Evolutionary conservation across 92 coral and sea anemone genomes (phyloP), one percentile per base, ranked within the genome.

Genomic region (Porites lobata): DNA sequence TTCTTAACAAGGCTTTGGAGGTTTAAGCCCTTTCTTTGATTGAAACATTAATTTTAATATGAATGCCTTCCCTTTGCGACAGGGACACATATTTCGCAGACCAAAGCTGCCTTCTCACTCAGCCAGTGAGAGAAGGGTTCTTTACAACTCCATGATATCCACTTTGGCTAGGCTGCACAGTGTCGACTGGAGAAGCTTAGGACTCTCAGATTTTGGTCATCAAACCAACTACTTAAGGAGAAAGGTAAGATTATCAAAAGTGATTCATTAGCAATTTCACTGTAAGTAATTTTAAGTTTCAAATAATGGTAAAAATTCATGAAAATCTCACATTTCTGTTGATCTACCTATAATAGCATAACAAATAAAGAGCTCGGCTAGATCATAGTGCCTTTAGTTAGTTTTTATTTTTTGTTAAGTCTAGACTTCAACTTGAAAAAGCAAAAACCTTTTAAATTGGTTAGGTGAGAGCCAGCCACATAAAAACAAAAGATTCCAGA

Each of bases 51-150:
- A 0, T 43, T 17, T 52, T 77, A 11, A 50, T 24, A 53, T 43
- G 32, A 3, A 6, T 85, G 29, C 8, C 7, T 51, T 14, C 10
- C 22, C 8, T 72, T 50, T 72, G n/a, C 57, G 32, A 1, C n/a
- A 97, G 99, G 99, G 99, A 6, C 88, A 92, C 22, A 94, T 97
- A 75, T 97, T 97, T 73, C 97, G 93, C 66, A 32, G 9, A 7
- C 90, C 91, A 18, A 18, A 84, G 14, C 77, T 92, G 50, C 93
- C 92, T 1, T 82, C 26, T 61, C 51, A 78, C 12, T 72, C 85
- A 53, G 69, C 85, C 4, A 21, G 51, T 14, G 94, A 95, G 10
- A 81, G 93, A 75, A 85, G 38, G 67, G 91, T 89, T 56, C 84
- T 94, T 51, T 92, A 92, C 84, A 71, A 54, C 50, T 93, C 88